Conservation (phyloP, 1,140 invertebrate species). For the Rhizoglyphus robini region DNA sequence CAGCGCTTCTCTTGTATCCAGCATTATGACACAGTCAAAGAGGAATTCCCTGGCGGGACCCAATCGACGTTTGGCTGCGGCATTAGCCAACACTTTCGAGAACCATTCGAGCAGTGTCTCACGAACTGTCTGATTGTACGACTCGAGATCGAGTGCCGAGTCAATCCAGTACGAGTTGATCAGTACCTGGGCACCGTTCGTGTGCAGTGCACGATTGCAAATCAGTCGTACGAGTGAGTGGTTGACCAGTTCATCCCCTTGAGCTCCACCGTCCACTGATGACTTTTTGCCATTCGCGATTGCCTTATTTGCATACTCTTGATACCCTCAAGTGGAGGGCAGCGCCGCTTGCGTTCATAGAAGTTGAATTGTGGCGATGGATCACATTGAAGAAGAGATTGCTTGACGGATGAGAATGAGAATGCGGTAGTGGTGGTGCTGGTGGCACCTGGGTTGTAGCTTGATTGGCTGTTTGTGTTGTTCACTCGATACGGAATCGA, state of each 20-base stretch:
- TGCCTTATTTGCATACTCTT: too few relatives aligned
- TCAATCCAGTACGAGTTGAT: conserved; percentile 4
- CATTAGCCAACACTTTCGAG: background rate
- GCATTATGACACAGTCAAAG: background rate
- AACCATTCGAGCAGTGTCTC: conserved; percentile 9
- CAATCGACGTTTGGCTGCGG: background rate
- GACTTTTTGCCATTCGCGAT: too few relatives aligned
- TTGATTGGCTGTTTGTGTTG: too few relatives aligned
- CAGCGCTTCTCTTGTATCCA: background rate
- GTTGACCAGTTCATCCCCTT: too few relatives aligned
- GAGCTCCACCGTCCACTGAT: too few relatives aligned
- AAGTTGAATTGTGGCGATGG: background rate
- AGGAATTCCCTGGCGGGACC: background rate
- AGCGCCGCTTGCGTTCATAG: too few relatives aligned
- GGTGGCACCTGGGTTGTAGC: too few relatives aligned
- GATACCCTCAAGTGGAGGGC: too few relatives aligned
- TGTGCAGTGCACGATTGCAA: too few relatives aligned
- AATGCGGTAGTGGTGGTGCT: too few relatives aligned
- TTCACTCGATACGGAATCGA: background rate
- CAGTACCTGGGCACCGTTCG: background rate
- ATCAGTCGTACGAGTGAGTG: too few relatives aligned
- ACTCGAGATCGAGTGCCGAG: conserved; percentile 1
- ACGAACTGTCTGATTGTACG: background rate
- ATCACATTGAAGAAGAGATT: background rate
- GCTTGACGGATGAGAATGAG: too few relatives aligned